Base-by-base conservation (phyloP, 2,888 invertebrate genomes). In the Tenthredo livida region DNA sequence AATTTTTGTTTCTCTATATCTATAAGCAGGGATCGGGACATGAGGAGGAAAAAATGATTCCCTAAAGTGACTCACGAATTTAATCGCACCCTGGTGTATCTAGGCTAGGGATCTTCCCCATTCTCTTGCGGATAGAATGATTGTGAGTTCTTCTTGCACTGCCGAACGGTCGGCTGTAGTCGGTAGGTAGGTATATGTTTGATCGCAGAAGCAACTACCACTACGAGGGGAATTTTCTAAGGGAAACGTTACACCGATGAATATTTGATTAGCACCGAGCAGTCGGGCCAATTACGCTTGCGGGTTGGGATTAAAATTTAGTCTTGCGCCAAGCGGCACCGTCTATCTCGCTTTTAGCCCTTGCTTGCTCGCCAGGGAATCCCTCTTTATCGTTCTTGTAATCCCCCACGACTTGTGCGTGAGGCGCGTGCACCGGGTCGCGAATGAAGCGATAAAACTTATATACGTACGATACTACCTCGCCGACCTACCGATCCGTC, bases 391-490 rank as follows among this genome's bases (percentile, higher is more conserved):
- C 83, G 83, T 83, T 83, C 67, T 6, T 83, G 83, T 83, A 67
- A 83, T 83, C 83, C 83, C 83, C 67, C 47, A 47, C 83, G 67
- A 67, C 67, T 65, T 47, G 43, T 83, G 83, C 83, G 83, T 83
- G 67, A 43, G 83, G 83, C 70, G 83, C 67, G 67, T 83, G 83
- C 67, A 58, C 43, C 67, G 83, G n/a, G 25, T 83, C 47, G 67
- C 83, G 67, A 83, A 83, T 83, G 43, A 83, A 83, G 83, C 83
- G 83, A 83, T 83, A 83, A 83, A 67, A 83, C 83, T 83, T 83
- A 80, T 80, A 80, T 40, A 80, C 58, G 40, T 58, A 70, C 83
- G 83, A 77, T 77, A 77, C 77, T 10, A 25, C n/a, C 50, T 12
- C 12, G 5, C 65, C 80, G 21, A 21, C 15, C 58, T 43, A 83